A percentile compares a stretch with the other conserved stretches of the same genome.
Evolutionary conservation across 2,888 invertebrate genomes (phyloP).

Genomic region (Electrophaes corylata): DNA sequence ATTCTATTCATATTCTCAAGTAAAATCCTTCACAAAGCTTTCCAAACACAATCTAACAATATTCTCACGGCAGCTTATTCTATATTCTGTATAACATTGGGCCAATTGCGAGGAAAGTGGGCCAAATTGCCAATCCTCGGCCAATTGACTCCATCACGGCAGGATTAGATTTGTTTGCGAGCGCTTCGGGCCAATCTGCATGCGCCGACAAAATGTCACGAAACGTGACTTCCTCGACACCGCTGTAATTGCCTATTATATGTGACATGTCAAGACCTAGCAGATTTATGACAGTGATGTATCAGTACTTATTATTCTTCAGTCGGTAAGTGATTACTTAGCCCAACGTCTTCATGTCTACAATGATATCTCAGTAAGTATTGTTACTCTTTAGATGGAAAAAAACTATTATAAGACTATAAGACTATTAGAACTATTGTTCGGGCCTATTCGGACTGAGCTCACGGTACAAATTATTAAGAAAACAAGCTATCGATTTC

Average conservation of each 20-base stretch:
- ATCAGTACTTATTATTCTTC: background rate
- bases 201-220: slow-evolving; percentile 20
- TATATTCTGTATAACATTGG: slow-evolving; percentile 35
- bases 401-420: too few relatives aligned
- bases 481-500: too few relatives aligned
- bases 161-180: slow-evolving; percentile 48
- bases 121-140: slow-evolving; percentile 46
- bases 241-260: slow-evolving; percentile 19
- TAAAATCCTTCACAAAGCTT: slow-evolving; percentile 19
- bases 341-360: too few relatives aligned
- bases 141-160: slow-evolving; percentile 47
- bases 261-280: slow-evolving; percentile 3
- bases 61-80: slow-evolving; percentile 35
- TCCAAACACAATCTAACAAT: slow-evolving; percentile 43
- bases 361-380: too few relatives aligned
- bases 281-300: slow-evolving; percentile 2
- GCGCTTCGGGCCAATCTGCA: slow-evolving; percentile 29
- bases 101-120: slow-evolving; percentile 41
- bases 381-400: too few relatives aligned
- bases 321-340: too few relatives aligned
- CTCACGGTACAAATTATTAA: too few relatives aligned
- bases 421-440: too few relatives aligned
- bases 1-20: background rate
- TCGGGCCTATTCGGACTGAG: too few relatives aligned
- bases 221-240: slow-evolving; percentile 8